Percentiles rank a stretch among this genome's conserved stretches.
Evolutionary conservation across 1,140 invertebrate species (phyloP).

Genomic region (Drosophila funebris): DNA sequence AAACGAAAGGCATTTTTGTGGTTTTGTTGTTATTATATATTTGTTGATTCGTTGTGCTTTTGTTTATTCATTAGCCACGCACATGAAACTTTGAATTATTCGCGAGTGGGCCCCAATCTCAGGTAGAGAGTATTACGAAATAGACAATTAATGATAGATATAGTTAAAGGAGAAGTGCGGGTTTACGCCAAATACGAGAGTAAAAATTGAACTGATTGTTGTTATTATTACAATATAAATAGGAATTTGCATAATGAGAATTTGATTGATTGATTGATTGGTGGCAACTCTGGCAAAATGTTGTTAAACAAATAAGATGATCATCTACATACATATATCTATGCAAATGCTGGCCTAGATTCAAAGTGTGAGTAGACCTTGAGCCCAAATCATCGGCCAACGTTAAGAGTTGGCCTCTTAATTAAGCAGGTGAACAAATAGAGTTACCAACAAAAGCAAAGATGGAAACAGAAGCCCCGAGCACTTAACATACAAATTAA

Average conservation of each 20-base stretch:
- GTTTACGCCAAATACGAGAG: neutral
- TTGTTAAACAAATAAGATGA: conserved; percentile 6
- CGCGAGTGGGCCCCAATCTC: too few species aligned
- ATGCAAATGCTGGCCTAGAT: conserved; percentile 55
- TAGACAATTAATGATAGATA: conserved; percentile 10
- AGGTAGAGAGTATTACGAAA: conserved; percentile 34
- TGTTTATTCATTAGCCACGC: conserved; percentile 59
- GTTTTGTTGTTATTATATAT: conserved; percentile 13
- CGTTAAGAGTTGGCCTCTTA: conserved; percentile 38
- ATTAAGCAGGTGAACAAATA: conserved; percentile 30
- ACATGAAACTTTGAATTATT: conserved; percentile 30
- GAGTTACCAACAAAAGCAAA: neutral
- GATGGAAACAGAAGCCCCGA: conserved; percentile 2
- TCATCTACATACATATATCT: conserved; percentile 1
- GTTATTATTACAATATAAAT: neutral
- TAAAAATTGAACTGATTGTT: conserved; percentile 13
- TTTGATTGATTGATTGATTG: conserved; percentile 17
- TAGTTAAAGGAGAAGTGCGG: neutral
- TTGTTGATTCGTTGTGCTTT: conserved; percentile 39
- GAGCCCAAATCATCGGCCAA: conserved; percentile 45
- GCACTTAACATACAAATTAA: conserved; percentile 10
- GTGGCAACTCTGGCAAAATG: conserved; percentile 8
- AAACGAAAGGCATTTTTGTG: conserved; percentile 66
- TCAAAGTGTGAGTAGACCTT: conserved; percentile 35
- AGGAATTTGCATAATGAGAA: conserved; percentile 8